phyloP scores from a whole-genome alignment of 2,888 invertebrate species.

The Leptura quadrifasciata region DNA sequence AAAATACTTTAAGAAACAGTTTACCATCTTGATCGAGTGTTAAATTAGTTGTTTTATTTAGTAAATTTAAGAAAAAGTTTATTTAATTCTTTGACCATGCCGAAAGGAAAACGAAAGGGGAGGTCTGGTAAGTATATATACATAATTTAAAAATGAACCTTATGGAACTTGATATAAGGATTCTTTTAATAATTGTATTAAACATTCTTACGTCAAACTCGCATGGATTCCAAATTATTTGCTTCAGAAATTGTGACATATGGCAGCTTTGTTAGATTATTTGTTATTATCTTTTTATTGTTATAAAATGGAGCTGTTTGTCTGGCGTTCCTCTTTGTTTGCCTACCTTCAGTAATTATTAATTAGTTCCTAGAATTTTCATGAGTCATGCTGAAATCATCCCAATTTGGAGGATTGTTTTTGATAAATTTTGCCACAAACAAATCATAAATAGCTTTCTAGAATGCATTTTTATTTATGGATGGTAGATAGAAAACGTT shows the following conservation, averaged over 20 bases:
- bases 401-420: background rate
- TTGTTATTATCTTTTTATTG: conserved; percentile 7
- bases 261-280: conserved; percentile 38
- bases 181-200: conserved; percentile 38
- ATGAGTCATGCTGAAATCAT: conserved; percentile 13
- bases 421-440: background rate
- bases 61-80: conserved; percentile 74
- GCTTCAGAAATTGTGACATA: conserved; percentile 48
- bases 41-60: conserved; percentile 77
- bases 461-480: background rate
- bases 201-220: conserved; percentile 46
- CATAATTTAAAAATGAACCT: conserved; percentile 35
- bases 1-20: conserved; percentile 84
- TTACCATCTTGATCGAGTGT: conserved; percentile 87
- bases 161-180: conserved; percentile 44
- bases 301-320: background rate
- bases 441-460: background rate
- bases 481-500: too few species aligned
- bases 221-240: conserved; percentile 31
- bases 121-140: conserved; percentile 79
- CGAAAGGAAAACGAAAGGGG: conserved; percentile 86
- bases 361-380: background rate
- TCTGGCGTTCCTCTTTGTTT: background rate
- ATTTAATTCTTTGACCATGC: conserved; percentile 77
- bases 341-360: background rate